Base-by-base conservation (phyloP, 2,888 invertebrate species). In the Xylophagus ater region DNA sequence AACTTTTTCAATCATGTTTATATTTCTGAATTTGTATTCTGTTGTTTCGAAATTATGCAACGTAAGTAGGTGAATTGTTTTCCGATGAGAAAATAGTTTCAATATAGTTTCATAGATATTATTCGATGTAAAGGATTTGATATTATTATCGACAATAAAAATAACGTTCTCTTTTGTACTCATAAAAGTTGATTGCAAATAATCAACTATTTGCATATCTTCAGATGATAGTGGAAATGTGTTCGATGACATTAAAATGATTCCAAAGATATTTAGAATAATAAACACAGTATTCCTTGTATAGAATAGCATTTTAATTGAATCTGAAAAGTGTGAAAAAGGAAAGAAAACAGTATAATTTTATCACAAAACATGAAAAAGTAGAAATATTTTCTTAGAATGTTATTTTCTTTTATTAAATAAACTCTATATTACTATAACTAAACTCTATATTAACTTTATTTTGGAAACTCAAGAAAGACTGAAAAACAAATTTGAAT, bases 111-210 rank as follows among this genome's bases (percentile, higher is more conserved):
- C 35, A 10, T 26, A 26, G 13, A 36, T 17, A 24, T n/a, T n/a
- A n/a, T 26, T 34, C 14, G 28, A 28, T 19, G 26, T 28, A 9
- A 35, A 26, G 28, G 20, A 26, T 17, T 19, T 18, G 12, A 4
- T 19, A 29, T 28, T 31, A 32, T 42, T 38, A 17, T 38, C 24
- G n/a, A 42, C 19, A 34, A 38, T 38, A 23, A 42, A 34, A 31
- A 37, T n/a, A n/a, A n/a, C 34, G 26, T n/a, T n/a, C n/a, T 38
- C 38, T n/a, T 38, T 35, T 31, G 42, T 34, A 21, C 31, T 38
- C 34, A 23, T 33, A 32, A 42, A 42, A 34, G 31, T 42, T 9
- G 42, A 42, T 30, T 38, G 38, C 38, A 42, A 28, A 28, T 35
- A 35, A 28, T 35, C 28, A 35, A 28, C 15, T 9, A 25, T 35